Base-by-base conservation (phyloP, 2,797 vertebrate genomes). In the Emydoidea blandingii region DNA sequence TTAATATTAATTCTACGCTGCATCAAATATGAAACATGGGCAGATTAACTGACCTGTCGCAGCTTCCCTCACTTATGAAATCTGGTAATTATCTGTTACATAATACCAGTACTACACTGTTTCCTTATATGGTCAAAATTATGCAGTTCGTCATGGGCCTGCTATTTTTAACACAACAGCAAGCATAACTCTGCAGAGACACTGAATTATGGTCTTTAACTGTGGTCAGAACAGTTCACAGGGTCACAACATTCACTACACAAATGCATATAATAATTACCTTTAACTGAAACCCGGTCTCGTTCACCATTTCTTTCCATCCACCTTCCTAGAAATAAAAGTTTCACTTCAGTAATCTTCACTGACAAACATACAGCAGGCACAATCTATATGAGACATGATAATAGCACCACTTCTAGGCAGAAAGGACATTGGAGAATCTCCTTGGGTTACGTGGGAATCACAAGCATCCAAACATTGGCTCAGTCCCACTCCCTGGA, bases 211-310 rank as follows among this genome's bases (percentile, higher is more conserved):
- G 25, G 41, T 44, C 16, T 50, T 47, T 56, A 57, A 19, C 12
- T 27, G n/a, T 76, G 56, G 59, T 27, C 37, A 83, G n/a, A 72
- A 8, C 54, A n/a, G 41, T n/a, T 53, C 79, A 90, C 68, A 86
- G 62, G 27, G 50, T 37, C 16, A 65, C 19, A 72, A 19, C 41
- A 91, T 72, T 68, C 74, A 90, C 1, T 2, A 93, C 53, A 87
- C 5, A 94, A 89, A 79, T 47, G 88, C 87, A 53, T 86, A 56
- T 7, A 84, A 14, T 79, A 68, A 87, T 96, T 99, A 99, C 99
- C 99, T 99, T 99, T 49, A 99, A 98, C 92, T 99, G 99, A 97
- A 99, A 99, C 81, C 99, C 99, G 31, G 99, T 99, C 92, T 99
- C 99, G 97, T 98, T 99, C 89, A 99, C 99, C 29, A 98, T 98